These are phyloP conservation scores for Bos javanicus DNA, from an alignment of 2,113 vertebrate genomes.

Conservation along the genomic window DNA sequence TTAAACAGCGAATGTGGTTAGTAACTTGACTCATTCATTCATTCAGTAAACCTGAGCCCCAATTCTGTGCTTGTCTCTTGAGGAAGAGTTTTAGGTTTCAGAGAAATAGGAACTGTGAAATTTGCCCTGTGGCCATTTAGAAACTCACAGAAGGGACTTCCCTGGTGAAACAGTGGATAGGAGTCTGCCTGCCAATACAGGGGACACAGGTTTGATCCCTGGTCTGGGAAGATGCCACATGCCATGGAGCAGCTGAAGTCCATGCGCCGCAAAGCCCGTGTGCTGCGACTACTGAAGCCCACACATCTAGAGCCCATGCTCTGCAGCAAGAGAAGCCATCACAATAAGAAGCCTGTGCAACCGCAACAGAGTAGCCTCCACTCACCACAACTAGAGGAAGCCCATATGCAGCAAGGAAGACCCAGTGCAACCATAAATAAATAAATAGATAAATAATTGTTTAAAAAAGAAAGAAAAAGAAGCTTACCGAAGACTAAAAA, in stretches of 20 bases:
- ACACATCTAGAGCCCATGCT: background rate
- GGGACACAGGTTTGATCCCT: background rate
- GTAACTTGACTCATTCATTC: background rate
- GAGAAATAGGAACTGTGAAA: background rate
- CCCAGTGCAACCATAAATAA: background rate
- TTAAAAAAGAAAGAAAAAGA: background rate
- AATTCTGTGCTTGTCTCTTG: background rate
- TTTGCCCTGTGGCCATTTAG: background rate
- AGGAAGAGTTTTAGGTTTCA: background rate
- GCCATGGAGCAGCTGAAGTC: background rate
- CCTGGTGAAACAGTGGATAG: background rate
- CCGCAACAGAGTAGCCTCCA: background rate
- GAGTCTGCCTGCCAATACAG: background rate
- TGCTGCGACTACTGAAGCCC: background rate
- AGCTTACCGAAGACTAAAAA: background rate
- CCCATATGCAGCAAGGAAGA: background rate
- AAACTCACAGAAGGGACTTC: background rate
- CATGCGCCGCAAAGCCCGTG: accelerated
- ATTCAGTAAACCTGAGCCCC: background rate
- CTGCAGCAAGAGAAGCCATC: background rate
- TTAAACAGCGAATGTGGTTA: too few relatives aligned
- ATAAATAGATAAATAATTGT: background rate
- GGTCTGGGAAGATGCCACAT: background rate
- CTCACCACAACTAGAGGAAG: background rate
- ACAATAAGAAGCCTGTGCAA: background rate